Evolutionary conservation across 2,797 vertebrate genomes (phyloP).

Genomic region (Lophotriccus pileatus): DNA sequence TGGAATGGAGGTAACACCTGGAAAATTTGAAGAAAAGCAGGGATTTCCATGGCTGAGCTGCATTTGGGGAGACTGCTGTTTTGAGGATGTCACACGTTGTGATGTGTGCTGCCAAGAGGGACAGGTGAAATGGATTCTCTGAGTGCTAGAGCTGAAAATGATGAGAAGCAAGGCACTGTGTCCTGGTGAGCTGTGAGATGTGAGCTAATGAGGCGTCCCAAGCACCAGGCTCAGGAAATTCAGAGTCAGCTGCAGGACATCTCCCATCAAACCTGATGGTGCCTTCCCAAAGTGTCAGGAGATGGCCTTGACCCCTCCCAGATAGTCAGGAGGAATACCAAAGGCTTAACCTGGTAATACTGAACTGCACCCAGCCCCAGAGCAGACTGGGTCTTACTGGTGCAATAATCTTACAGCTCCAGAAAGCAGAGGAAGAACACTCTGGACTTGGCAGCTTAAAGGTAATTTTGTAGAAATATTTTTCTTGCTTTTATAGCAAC

Average conservation of each 20-base stretch:
- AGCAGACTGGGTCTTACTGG: neutral
- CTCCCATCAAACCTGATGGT: neutral
- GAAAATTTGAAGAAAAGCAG: neutral
- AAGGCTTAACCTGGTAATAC: neutral
- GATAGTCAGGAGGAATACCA: neutral
- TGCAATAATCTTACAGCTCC: neutral
- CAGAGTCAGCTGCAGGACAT: neutral
- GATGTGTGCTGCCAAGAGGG: neutral
- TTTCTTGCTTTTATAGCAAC: neutral
- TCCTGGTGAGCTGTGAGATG: neutral
- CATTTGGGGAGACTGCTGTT: accelerated
- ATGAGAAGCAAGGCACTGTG: accelerated
- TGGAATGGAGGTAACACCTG: neutral
- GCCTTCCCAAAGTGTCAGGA: neutral
- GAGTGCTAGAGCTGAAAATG: neutral
- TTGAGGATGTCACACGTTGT: neutral
- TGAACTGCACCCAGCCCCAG: neutral
- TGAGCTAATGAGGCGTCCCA: neutral
- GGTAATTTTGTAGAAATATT: neutral
- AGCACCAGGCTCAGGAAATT: accelerated
- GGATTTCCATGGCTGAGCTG: neutral
- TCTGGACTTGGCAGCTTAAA: neutral
- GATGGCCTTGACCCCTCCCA: neutral
- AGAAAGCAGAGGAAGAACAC: neutral
- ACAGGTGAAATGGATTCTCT: neutral